A percentile compares a stretch with the other conserved stretches of the same genome.
phyloP scores from a whole-genome alignment of 2,888 invertebrate species.

The Calliscelio sp. region DNA sequence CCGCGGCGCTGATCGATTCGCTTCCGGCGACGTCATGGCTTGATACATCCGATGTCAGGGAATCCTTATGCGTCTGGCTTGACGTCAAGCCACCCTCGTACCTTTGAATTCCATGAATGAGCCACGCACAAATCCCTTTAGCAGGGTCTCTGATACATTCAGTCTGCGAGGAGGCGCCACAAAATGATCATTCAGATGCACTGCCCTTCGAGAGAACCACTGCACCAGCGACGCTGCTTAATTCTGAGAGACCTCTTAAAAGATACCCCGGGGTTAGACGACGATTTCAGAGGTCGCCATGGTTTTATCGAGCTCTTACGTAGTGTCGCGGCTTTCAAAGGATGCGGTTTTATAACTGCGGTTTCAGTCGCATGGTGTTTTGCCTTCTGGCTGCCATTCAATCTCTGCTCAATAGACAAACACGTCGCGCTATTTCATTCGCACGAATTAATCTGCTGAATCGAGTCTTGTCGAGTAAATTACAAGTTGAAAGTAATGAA shows the following conservation, averaged over 20 bases:
- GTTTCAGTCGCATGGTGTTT: slow-evolving; percentile 36
- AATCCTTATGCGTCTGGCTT: too few species aligned
- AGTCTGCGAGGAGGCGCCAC: slow-evolving; percentile 7
- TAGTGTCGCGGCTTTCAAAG: slow-evolving; percentile 15
- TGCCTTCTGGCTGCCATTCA: slow-evolving; percentile 36
- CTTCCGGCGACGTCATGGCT: too few species aligned
- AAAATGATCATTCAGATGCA: slow-evolving; percentile 61
- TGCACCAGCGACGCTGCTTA: slow-evolving; percentile 49
- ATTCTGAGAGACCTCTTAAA: slow-evolving; percentile 62
- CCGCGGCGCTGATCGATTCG: too few species aligned
- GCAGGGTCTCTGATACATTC: slow-evolving; percentile 14
- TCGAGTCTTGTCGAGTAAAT: too few species aligned
- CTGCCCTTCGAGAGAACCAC: slow-evolving; percentile 51
- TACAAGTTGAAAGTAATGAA: too few species aligned
- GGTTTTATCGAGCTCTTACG: slow-evolving; percentile 48
- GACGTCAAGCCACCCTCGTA: slow-evolving; percentile 21
- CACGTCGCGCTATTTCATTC: slow-evolving; percentile 27
- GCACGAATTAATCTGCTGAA: slow-evolving; percentile 39
- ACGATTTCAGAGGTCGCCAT: slow-evolving; percentile 53
- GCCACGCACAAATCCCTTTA: slow-evolving; percentile 38
- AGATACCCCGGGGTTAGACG: slow-evolving; percentile 28
- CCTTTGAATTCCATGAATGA: slow-evolving; percentile 36
- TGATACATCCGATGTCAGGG: too few species aligned
- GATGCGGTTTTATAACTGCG: slow-evolving; percentile 34
- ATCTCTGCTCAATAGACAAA: slow-evolving; percentile 41